Evolutionary conservation across 2,113 vertebrate species (phyloP).

Genomic region (Coturnix japonica): DNA sequence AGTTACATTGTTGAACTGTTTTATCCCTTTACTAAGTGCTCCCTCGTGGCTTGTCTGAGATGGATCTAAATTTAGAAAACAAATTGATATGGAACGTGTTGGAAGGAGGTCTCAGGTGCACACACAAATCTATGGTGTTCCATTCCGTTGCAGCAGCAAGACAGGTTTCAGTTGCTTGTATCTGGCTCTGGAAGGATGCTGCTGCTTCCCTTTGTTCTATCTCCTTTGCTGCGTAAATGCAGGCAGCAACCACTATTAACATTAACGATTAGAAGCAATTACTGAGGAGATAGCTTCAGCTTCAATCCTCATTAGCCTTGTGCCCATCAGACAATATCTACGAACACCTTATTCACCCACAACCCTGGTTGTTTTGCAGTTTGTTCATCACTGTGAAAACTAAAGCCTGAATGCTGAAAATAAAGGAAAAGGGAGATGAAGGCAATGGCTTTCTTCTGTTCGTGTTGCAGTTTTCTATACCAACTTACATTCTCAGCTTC

Average conservation of each 20-base stretch:
- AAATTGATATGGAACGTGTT: background rate
- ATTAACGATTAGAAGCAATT: background rate
- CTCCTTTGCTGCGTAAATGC: background rate
- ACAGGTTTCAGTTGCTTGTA: background rate
- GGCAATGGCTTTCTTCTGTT: background rate
- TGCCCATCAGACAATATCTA: too few species aligned
- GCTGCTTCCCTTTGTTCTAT: background rate
- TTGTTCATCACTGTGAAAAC: background rate
- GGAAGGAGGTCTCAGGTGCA: background rate
- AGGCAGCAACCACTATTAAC: background rate
- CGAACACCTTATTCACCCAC: accelerated
- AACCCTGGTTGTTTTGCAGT: background rate
- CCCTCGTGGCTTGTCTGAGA: background rate
- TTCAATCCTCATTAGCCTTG: background rate
- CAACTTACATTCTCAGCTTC: background rate
- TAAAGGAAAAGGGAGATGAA: background rate
- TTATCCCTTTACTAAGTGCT: background rate
- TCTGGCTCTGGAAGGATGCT: background rate
- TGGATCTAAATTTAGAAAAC: conserved; percentile 12
- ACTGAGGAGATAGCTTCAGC: background rate
- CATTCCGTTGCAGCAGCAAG: background rate
- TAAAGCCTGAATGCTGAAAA: background rate
- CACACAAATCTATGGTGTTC: background rate
- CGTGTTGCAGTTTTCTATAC: background rate
- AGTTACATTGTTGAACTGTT: background rate